Conservation (phyloP, 1,140 invertebrate genomes). For the Papilio dardanus region DNA sequence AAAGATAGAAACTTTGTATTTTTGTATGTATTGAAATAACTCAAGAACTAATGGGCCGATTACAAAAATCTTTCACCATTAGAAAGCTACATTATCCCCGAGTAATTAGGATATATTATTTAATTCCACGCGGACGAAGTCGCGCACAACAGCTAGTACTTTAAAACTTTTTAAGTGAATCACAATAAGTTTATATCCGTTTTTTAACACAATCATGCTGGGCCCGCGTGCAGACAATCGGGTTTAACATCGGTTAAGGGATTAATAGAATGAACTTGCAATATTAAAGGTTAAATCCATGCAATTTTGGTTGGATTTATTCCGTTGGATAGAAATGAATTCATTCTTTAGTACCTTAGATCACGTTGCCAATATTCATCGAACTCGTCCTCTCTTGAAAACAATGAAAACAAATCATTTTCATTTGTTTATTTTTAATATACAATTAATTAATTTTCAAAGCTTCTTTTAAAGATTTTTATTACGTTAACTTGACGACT, state of each 20-base stretch:
- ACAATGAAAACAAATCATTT: not conserved
- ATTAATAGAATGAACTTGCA: not conserved
- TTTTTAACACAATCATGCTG: not conserved
- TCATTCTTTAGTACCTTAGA: not conserved
- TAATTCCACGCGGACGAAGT: no score
- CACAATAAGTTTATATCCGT: not conserved
- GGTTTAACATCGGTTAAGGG: not conserved
- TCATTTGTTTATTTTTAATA: not conserved
- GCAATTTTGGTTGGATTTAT: not conserved
- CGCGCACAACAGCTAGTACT: no score
- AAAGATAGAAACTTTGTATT: no score
- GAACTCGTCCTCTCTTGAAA: slow-evolving; percentile 25
- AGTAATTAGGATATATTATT: no score
- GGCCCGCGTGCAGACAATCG: not conserved
- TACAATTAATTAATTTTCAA: no score
- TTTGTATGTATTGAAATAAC: no score
- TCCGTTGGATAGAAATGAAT: not conserved
- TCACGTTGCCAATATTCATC: slow-evolving; percentile 2
- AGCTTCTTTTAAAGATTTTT: no score
- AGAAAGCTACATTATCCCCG: no score
- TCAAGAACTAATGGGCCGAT: no score
- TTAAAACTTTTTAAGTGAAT: no score
- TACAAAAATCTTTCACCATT: no score
- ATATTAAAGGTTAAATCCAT: not conserved
- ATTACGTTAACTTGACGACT: no score